Percentiles rank a stretch among this genome's conserved stretches.
phyloP scores from a whole-genome alignment of 2,888 invertebrate species.

The Neoitamus cyanurus region DNA sequence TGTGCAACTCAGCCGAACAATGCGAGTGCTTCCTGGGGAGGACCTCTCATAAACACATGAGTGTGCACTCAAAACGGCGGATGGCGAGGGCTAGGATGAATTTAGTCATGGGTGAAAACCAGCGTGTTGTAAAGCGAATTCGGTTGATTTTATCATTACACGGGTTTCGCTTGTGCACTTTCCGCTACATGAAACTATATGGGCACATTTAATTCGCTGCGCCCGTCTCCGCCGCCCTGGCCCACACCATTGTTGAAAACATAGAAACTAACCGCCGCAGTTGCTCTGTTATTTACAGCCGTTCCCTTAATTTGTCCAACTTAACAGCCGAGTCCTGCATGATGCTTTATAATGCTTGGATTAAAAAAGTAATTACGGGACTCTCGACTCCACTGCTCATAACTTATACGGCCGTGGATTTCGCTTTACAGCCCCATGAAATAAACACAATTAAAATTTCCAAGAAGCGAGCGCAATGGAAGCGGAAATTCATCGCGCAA shows the following conservation, averaged over 20 bases:
- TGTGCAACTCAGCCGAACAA: slow-evolving; percentile 7
- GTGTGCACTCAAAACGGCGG: slow-evolving; percentile 23
- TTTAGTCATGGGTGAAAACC: slow-evolving; percentile 30
- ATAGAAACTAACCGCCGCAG: slow-evolving; percentile 19
- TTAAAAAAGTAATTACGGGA: neutral
- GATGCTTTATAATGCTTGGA: neutral
- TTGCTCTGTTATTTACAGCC: neutral
- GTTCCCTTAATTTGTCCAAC: slow-evolving; percentile 14
- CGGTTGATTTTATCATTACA: slow-evolving; percentile 35
- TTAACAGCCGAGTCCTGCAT: slow-evolving; percentile 7
- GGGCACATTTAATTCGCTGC: neutral
- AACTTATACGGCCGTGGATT: neutral
- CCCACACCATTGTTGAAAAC: neutral
- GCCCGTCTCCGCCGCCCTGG: neutral
- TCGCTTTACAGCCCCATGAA: neutral
- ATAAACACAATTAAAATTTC: neutral
- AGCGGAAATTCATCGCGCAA: neutral
- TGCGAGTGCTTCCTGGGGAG: neutral
- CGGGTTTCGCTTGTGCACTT: slow-evolving; percentile 24
- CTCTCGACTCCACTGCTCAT: neutral
- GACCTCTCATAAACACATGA: slow-evolving; percentile 32
- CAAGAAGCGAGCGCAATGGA: neutral
- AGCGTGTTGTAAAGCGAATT: slow-evolving; percentile 17
- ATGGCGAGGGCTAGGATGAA: neutral
- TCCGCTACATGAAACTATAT: slow-evolving; percentile 12